Evolutionary conservation across 30 jellyfish, hydroid and myxozoan genomes (phyloP), one percentile per base, ranked within the genome.

Genomic region (Nemopilema nomurai): DNA sequence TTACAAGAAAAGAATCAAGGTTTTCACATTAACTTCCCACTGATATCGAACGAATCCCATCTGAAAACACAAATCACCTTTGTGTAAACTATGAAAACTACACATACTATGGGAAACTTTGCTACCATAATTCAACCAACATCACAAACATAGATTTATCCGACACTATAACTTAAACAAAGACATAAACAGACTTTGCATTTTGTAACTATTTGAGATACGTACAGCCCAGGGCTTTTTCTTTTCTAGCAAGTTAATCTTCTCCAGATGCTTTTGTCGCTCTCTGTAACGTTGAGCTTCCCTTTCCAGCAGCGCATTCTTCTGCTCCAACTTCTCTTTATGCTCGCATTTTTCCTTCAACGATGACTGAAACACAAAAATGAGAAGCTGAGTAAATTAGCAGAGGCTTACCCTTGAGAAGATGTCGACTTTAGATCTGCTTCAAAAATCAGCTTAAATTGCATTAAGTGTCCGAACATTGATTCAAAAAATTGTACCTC

Each of bases 171-270:
- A n/a, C n/a, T n/a, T n/a, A n/a, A n/a, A n/a, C n/a, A n/a, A n/a
- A n/a, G n/a, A n/a, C n/a, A n/a, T n/a, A n/a, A n/a, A n/a, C n/a
- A n/a, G n/a, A n/a, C n/a, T n/a, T n/a, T n/a, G n/a, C n/a, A 41
- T 3, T 41, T 41, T 8, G 18, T 63, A 3, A n/a, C 29, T 19
- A 8, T 18, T 24, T 63, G 7, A 6, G 18, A 63, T 7, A 82
- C 98, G 26, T 87, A 92, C 98, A 19, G 83, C 97, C 98, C 98
- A 92, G 0, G 98, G 98, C 50, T 76, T 87, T 80, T 92, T 92
- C 92, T 79, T 92, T 63, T 92, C 96, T 0, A 92, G 88, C 31
- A 80, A 71, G 20, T 82, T 76, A 69, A 92, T 73, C 70, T 51
- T 76, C 8, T 92, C 96, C 66, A 79, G 50, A 74, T 87, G 98